Evolutionary conservation across 2,113 vertebrate species (phyloP).

Genomic region (Connochaetes taurinus): DNA sequence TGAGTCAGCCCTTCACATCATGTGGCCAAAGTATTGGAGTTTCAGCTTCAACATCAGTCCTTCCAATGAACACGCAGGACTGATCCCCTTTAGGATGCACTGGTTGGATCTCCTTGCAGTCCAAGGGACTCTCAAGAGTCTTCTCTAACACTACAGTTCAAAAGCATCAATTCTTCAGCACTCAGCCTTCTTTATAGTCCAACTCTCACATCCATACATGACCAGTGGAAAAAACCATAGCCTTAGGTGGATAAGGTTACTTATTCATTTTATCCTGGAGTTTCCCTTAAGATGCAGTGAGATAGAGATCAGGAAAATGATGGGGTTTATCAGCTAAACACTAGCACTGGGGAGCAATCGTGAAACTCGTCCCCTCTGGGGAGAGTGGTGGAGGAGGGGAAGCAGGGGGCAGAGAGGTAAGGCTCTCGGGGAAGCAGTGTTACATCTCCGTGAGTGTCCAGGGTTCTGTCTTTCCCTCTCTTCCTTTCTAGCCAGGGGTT

Average conservation of each 20-base stretch:
- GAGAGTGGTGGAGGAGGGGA: neutral
- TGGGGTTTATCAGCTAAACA: neutral
- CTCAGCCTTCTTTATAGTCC: neutral
- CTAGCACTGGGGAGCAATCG: neutral
- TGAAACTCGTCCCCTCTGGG: neutral
- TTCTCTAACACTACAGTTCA: neutral
- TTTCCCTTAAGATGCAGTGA: slow-evolving; percentile 40
- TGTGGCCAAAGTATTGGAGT: neutral
- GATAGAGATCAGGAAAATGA: neutral
- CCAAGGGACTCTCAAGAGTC: neutral
- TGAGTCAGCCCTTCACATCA: neutral
- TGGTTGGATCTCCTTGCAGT: neutral
- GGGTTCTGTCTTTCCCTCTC: neutral
- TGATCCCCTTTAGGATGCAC: neutral
- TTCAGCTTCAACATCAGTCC: neutral
- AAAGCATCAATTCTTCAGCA: neutral
- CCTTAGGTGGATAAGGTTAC: slow-evolving; percentile 33
- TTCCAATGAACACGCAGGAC: neutral
- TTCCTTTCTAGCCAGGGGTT: slow-evolving; percentile 36
- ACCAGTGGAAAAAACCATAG: neutral
- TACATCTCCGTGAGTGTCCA: rapidly evolving
- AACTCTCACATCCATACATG: neutral
- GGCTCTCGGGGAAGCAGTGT: neutral
- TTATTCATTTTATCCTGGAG: slow-evolving; percentile 12
- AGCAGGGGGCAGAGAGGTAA: neutral